Base-by-base conservation (phyloP, 2,797 vertebrate genomes). In the Atherinosoma microstoma region DNA sequence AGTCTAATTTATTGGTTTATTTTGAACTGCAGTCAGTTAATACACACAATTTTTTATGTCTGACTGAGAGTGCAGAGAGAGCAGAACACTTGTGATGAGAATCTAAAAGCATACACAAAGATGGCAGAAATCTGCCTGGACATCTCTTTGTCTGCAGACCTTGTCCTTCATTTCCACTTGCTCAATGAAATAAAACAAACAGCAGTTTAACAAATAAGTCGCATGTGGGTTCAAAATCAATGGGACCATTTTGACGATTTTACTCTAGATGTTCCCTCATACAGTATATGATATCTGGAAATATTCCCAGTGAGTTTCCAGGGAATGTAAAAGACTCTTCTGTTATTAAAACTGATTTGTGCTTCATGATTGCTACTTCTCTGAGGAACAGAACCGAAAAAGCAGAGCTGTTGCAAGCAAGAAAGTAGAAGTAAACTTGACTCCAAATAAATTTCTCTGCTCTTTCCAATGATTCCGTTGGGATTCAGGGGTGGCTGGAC, bases 401-500 rank as follows among this genome's bases (percentile, higher is more conserved):
- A 24, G 57, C 72, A 34, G 35, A 68, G 15, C 20, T 47, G 63
- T 66, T 57, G 69, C 70, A 45, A 59, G 68, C 3, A 16, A 67
- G 36, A 58, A 53, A 62, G 61, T 60, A 62, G 71, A 65, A 58
- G 57, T 60, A 77, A 82, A 87, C 81, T 83, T 80, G 29, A 59
- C 62, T 71, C 61, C 51, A 68, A 72, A 69, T 15, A 11, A 36
- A 67, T 83, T 79, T 75, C 64, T 78, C 54, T 56, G 65, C 69
- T 73, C 64, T 61, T 59, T 67, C 57, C 87, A 78, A 91, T 88
- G 76, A 87, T 89, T 84, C 78, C 62, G 2, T 24, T 56, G 79
- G 73, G 82, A 76, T 90, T 85, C 64, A 79, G 82, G 80, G 82
- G 79, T 86, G 83, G 71, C 80, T 81, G 78, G 87, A 83, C 81